Percentiles rank a stretch among this genome's conserved stretches.
phyloP scores from a whole-genome alignment of 2,888 invertebrate species.

The Sinotaia quadrata region DNA sequence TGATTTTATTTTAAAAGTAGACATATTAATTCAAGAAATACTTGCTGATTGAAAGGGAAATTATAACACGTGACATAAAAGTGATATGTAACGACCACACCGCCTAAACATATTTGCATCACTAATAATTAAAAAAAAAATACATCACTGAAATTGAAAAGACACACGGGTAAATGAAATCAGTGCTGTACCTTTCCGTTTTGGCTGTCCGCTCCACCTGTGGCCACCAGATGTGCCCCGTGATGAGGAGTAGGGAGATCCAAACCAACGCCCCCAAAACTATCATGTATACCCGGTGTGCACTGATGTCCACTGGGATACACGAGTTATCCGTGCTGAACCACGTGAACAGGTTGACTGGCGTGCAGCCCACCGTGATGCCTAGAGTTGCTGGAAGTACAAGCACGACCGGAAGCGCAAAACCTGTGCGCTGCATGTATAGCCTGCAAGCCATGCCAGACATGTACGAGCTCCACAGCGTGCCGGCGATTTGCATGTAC shows the following conservation, averaged over 20 bases:
- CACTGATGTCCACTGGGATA: constrained; percentile 6
- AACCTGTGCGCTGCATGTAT: constrained; percentile 72
- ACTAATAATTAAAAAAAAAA: too few species aligned
- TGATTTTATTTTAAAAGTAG: too few species aligned
- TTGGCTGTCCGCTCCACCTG: constrained; percentile 96
- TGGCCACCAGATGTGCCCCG: constrained; percentile 94
- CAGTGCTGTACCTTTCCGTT: constrained; percentile 84
- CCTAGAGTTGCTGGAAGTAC: constrained; percentile 57
- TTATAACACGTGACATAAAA: too few species aligned
- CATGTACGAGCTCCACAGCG: constrained; percentile 57
- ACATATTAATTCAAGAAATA: too few species aligned
- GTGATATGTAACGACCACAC: too few species aligned
- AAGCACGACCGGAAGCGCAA: constrained; percentile 70
- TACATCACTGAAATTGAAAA: too few species aligned
- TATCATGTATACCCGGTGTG: background rate
- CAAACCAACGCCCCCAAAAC: constrained; percentile 77
- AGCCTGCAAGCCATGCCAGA: constrained; percentile 74
- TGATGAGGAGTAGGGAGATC: constrained; percentile 94
- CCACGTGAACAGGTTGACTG: background rate
- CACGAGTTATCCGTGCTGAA: background rate
- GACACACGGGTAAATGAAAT: constrained; percentile 71
- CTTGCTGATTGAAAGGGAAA: too few species aligned
- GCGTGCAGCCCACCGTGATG: constrained; percentile 20
- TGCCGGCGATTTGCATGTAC: constrained; percentile 36
- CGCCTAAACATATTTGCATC: too few species aligned